Evolutionary conservation across 2,113 vertebrate genomes (phyloP).

Genomic region (Colossoma macropomum): DNA sequence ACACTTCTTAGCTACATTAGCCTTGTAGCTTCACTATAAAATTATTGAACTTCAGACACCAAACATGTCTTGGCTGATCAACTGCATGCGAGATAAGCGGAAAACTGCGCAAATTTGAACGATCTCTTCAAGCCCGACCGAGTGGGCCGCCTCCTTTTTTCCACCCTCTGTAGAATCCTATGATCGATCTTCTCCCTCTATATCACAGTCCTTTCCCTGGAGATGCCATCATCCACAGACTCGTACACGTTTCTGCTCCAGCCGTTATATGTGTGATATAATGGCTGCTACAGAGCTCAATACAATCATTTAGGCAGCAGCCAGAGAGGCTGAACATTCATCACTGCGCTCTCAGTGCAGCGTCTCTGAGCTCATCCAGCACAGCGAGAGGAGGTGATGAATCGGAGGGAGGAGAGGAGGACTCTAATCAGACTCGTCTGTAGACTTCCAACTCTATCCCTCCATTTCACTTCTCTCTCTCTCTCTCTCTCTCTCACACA

Average conservation of each 20-base stretch:
- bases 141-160: not conserved
- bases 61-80: no score
- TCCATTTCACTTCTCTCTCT: no score
- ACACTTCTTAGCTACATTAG: no score
- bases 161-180: not conserved
- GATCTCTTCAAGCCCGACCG: not conserved
- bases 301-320: conserved; percentile 4
- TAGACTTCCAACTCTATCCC: not conserved
- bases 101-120: not conserved
- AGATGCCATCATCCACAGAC: not conserved
- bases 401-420: conserved; percentile 4
- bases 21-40: not conserved
- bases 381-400: not conserved
- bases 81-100: no score
- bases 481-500: no score
- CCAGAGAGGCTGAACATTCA: not conserved
- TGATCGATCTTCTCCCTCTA: conserved; percentile 5
- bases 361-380: not conserved
- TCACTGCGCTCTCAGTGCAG: not conserved
- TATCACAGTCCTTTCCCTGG: not conserved
- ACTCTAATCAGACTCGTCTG: conserved; percentile 12
- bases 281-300: not conserved
- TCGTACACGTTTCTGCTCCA: not conserved
- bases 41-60: no score
- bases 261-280: not conserved